These are phyloP conservation scores for Myiotriccus ornatus DNA, from an alignment of 2,797 vertebrate species.

Conservation along the genomic window DNA sequence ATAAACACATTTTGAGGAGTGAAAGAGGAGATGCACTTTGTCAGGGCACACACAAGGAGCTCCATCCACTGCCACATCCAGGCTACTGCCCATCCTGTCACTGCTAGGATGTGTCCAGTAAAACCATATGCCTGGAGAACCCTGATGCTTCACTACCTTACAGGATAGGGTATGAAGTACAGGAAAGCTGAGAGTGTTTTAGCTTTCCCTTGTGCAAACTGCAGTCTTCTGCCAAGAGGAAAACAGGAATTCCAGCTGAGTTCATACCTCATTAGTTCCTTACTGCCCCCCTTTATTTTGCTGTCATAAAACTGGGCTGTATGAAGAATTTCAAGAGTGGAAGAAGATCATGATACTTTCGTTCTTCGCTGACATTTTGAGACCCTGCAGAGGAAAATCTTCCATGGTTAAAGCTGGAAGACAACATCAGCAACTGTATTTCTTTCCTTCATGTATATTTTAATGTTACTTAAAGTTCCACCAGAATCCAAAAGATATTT, in stretches of 20 bases:
- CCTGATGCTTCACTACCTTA: not conserved
- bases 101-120: not conserved
- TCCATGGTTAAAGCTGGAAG: not conserved
- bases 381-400: not conserved
- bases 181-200: not conserved
- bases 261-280: not conserved
- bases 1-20: fast-evolving
- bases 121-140: not conserved
- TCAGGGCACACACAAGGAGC: fast-evolving
- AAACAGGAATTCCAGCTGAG: not conserved
- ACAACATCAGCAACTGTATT: not conserved
- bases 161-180: not conserved
- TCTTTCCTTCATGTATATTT: not conserved
- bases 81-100: not conserved
- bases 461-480: not conserved
- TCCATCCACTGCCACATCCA: not conserved
- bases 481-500: not conserved
- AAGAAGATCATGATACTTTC: not conserved
- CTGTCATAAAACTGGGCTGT: not conserved
- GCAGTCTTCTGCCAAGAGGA: not conserved
- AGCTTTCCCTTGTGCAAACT: not conserved
- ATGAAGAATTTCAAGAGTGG: not conserved
- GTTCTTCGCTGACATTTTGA: not conserved
- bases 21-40: not conserved
- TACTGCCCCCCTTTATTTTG: not conserved